Evolutionary conservation across 2,888 invertebrate species (phyloP).

Genomic region (Asteroscopus sphinx): DNA sequence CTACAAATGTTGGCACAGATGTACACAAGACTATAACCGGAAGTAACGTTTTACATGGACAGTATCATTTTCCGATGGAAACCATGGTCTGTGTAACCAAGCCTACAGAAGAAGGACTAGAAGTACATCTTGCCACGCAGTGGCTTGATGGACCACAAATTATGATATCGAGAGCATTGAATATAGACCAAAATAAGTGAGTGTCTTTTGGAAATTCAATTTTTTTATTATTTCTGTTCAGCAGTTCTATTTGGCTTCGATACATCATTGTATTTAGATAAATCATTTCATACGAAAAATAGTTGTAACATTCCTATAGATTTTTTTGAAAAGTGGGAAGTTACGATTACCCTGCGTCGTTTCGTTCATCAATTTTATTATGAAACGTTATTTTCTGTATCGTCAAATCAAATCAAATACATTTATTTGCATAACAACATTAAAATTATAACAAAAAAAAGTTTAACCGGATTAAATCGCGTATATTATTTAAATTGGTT

Average conservation of each 20-base stretch:
- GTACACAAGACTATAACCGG: conserved; percentile 60
- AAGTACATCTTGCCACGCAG: conserved; percentile 90
- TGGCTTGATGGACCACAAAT: conserved; percentile 89
- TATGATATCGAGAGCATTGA: conserved; percentile 84
- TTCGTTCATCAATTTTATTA: too few species aligned
- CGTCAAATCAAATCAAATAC: too few species aligned
- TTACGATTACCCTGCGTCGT: too few species aligned
- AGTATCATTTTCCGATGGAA: conserved; percentile 94
- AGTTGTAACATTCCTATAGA: too few species aligned
- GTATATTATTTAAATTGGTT: too few species aligned
- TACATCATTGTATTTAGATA: too few species aligned
- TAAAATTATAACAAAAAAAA: too few species aligned
- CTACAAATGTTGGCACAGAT: conserved; percentile 34
- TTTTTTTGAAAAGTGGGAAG: too few species aligned
- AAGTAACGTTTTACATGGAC: conserved; percentile 84
- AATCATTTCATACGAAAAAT: too few species aligned
- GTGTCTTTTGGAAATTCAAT: background rate
- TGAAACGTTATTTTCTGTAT: too few species aligned
- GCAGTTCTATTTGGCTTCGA: background rate
- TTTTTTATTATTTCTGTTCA: background rate
- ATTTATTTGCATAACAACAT: too few species aligned
- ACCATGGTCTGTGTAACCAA: conserved; percentile 90
- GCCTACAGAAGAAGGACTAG: conserved; percentile 92
- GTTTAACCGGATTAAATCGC: too few species aligned
- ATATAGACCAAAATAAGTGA: conserved; percentile 79